Conservation (phyloP, 2,888 invertebrate species). For the Microchrysa polita region DNA sequence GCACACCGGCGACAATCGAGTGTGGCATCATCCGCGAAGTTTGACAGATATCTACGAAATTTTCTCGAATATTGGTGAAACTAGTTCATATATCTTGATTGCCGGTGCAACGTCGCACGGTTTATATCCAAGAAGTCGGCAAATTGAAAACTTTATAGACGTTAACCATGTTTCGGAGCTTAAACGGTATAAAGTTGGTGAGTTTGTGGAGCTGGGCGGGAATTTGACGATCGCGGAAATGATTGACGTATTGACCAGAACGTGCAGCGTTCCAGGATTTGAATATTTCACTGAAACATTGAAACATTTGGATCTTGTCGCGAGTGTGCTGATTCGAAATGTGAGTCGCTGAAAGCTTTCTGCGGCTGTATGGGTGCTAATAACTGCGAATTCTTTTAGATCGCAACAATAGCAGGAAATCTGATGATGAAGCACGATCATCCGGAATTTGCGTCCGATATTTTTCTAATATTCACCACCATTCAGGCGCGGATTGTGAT, state of each 20-base stretch:
- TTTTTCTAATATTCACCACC: constrained; percentile 65
- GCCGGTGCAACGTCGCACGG: constrained; percentile 79
- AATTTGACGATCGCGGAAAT: constrained; percentile 67
- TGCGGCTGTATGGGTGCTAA: no score
- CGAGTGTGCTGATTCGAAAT: constrained; percentile 74
- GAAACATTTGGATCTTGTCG: constrained; percentile 72
- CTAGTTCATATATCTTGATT: constrained; percentile 70
- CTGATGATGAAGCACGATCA: constrained; percentile 72
- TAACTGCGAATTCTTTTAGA: no score
- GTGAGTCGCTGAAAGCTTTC: constrained; percentile 60
- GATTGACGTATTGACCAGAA: constrained; percentile 65
- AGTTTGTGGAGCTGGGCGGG: constrained; percentile 63
- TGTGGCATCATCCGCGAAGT: constrained; percentile 67
- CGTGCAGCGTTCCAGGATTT: constrained; percentile 65
- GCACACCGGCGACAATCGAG: constrained; percentile 64
- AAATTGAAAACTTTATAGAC: constrained; percentile 68
- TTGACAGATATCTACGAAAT: constrained; percentile 67
- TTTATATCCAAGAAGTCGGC: constrained; percentile 53
- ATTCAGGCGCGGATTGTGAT: constrained; percentile 59
- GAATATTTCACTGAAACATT: constrained; percentile 65
- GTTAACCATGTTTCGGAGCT: constrained; percentile 68
- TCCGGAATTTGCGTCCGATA: constrained; percentile 72
- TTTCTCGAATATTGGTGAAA: constrained; percentile 64
- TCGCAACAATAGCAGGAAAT: constrained; percentile 73
- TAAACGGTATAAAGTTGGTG: constrained; percentile 62